Percentiles rank a stretch among this genome's conserved stretches.
phyloP scores from a whole-genome alignment of 2,888 invertebrate genomes.

The Choreutis nemorana region DNA sequence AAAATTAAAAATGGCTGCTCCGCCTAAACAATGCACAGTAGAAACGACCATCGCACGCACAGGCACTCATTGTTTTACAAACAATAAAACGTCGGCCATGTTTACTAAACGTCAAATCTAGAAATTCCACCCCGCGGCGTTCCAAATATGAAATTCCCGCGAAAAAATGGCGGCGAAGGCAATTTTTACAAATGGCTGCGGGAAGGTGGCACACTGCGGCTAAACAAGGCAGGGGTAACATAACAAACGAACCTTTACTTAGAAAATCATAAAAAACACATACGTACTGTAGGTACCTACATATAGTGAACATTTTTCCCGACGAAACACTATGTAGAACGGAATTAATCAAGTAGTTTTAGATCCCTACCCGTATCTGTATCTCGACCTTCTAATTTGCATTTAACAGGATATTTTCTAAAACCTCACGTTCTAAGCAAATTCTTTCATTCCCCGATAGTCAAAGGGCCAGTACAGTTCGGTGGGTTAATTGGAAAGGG shows the following conservation, averaged over 20 bases:
- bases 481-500: no score
- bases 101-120: slow-evolving; percentile 48
- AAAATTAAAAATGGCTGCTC: slow-evolving; percentile 50
- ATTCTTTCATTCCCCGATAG: slow-evolving; percentile 17
- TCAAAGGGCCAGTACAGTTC: slow-evolving; percentile 7
- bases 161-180: slow-evolving; percentile 60
- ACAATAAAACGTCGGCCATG: slow-evolving; percentile 52
- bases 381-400: slow-evolving; percentile 45
- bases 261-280: no score
- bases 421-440: slow-evolving; percentile 47
- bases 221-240: no score
- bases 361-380: slow-evolving; percentile 30
- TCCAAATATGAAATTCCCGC: slow-evolving; percentile 62
- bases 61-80: slow-evolving; percentile 49
- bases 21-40: slow-evolving; percentile 40
- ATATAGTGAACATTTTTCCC: no score
- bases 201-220: no score
- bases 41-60: slow-evolving; percentile 39
- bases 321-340: no score
- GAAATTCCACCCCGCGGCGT: slow-evolving; percentile 51
- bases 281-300: no score
- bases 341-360: slow-evolving; percentile 28
- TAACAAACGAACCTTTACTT: no score
- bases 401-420: slow-evolving; percentile 46
- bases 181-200: slow-evolving; percentile 66